Percentiles rank a stretch among this genome's conserved stretches.
Conservation (phyloP, 2,113 vertebrate species). For the Physeter macrocephalus region DNA sequence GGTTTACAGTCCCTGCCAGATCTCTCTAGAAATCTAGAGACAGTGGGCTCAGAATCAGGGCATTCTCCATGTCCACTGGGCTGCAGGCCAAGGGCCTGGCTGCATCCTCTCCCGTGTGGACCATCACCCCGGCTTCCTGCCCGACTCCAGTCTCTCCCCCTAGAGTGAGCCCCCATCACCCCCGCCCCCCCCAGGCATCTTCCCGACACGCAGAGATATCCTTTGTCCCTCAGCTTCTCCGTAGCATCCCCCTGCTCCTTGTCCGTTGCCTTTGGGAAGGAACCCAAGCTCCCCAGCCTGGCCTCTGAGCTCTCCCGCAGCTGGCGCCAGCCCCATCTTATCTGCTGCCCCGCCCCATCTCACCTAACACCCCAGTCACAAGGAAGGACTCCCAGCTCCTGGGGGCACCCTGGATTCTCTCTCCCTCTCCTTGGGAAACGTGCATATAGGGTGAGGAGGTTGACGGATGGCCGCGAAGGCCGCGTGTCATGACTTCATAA, state of each 20-base stretch:
- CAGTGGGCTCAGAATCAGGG: background rate
- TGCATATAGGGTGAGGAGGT: too few relatives aligned
- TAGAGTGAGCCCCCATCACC: background rate
- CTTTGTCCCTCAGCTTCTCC: background rate
- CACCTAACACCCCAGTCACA: background rate
- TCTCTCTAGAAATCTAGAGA: background rate
- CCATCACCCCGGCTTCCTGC: background rate
- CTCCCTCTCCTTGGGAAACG: background rate
- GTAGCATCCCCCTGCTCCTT: background rate
- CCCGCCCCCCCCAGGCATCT: background rate
- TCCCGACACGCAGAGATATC: too few relatives aligned
- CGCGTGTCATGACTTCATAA: background rate
- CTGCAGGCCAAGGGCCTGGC: background rate
- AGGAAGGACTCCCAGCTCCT: background rate
- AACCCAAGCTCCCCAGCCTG: background rate
- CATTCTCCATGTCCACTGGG: rapidly evolving
- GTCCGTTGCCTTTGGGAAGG: rapidly evolving
- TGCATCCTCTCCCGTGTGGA: background rate
- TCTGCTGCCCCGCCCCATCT: background rate
- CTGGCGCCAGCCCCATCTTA: background rate
- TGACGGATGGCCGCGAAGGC: background rate
- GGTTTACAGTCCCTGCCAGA: too few relatives aligned
- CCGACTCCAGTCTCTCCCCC: too few relatives aligned
- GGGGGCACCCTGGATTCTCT: background rate
- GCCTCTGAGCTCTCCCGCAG: background rate